Percentiles rank a stretch among this genome's conserved stretches.
These are phyloP conservation scores for Lasioglossum oenotherae DNA, from an alignment of 2,888 invertebrate genomes.

Conservation along the genomic window DNA sequence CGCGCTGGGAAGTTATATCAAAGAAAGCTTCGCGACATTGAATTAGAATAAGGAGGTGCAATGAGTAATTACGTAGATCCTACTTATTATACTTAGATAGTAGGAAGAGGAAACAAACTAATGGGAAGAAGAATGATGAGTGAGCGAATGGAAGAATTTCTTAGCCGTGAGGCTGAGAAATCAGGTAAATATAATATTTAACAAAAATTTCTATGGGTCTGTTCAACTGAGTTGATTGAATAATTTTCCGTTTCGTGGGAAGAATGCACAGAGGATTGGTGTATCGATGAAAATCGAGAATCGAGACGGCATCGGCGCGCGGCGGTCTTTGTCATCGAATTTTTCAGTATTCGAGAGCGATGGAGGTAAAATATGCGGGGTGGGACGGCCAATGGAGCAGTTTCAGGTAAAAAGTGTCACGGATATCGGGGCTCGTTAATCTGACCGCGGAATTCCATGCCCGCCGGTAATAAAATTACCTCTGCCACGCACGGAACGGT, in stretches of 20 bases:
- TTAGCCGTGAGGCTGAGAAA: too few species aligned
- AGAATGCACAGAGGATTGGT: not conserved
- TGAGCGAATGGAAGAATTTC: too few species aligned
- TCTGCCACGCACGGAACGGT: slow-evolving; percentile 48
- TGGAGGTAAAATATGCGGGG: not conserved
- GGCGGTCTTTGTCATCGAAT: not conserved
- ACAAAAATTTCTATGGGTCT: not conserved
- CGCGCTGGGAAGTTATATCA: not conserved
- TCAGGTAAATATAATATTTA: not conserved
- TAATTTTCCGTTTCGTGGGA: not conserved
- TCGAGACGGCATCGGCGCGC: not conserved
- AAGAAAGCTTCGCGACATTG: too few species aligned
- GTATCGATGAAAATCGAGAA: not conserved
- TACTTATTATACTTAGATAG: too few species aligned
- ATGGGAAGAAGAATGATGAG: too few species aligned
- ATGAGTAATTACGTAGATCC: too few species aligned
- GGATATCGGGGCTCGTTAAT: slow-evolving; percentile 27
- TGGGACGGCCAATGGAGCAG: not conserved
- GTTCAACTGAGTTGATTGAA: not conserved
- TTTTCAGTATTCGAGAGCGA: not conserved
- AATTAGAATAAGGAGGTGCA: too few species aligned
- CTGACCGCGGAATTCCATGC: slow-evolving; percentile 37
- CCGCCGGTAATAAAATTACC: slow-evolving; percentile 49
- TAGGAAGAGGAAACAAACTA: too few species aligned
- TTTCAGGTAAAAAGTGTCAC: slow-evolving; percentile 15